Evolutionary conservation across 2,888 invertebrate species (phyloP).

Genomic region (Drosophila kanekoi): DNA sequence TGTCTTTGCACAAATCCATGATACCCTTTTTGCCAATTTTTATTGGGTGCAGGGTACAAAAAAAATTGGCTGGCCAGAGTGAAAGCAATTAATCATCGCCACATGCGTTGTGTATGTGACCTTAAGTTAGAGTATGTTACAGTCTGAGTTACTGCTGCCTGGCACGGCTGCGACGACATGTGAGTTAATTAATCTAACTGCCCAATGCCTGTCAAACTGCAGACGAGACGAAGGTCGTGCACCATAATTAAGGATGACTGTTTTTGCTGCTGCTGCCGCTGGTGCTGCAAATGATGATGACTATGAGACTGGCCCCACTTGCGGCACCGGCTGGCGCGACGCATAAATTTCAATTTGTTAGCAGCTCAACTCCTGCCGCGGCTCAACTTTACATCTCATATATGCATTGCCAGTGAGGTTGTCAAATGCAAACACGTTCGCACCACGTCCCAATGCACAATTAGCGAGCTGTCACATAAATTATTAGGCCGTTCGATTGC

Average conservation of each 20-base stretch:
- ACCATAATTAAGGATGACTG: constrained; percentile 59
- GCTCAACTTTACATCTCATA: background rate
- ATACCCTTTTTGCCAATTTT: background rate
- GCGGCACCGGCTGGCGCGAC: constrained; percentile 34
- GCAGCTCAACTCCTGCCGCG: constrained; percentile 15
- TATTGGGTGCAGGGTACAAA: background rate
- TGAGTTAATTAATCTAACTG: constrained; percentile 76
- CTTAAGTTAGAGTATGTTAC: constrained; percentile 20
- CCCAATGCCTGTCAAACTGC: constrained; percentile 64
- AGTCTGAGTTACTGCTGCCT: constrained; percentile 9
- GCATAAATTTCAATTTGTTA: constrained; percentile 80
- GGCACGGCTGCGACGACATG: constrained; percentile 56
- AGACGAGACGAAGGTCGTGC: constrained; percentile 61
- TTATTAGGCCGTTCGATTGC: constrained; percentile 61
- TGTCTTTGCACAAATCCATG: background rate
- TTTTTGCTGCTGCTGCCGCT: constrained; percentile 25
- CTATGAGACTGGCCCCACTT: constrained; percentile 27
- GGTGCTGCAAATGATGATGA: constrained; percentile 7
- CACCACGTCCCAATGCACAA: constrained; percentile 67
- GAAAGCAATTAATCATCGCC: constrained; percentile 67
- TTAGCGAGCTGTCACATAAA: constrained; percentile 68
- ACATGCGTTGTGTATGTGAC: constrained; percentile 51
- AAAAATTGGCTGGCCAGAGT: constrained; percentile 14
- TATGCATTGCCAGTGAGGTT: constrained; percentile 20
- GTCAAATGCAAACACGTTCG: constrained; percentile 68